phyloP scores from a whole-genome alignment of 2,797 vertebrate genomes.

The Vespertilio murinus region DNA sequence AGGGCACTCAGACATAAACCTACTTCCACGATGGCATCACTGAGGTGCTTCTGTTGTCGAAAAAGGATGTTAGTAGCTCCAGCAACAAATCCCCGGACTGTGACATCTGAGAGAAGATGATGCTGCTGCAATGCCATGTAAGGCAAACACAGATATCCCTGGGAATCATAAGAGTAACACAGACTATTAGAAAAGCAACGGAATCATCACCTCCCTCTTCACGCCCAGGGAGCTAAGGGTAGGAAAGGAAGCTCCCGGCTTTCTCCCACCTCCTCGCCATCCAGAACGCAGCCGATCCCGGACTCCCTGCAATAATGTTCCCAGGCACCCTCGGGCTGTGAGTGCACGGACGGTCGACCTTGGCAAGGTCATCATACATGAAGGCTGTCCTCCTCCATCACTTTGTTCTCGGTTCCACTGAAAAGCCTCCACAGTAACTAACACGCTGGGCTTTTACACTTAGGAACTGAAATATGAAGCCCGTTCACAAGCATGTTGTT shows the following conservation, averaged over 20 bases:
- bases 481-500: not conserved
- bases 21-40: slow-evolving; percentile 95
- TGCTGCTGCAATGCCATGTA: slow-evolving; percentile 99
- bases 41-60: slow-evolving; percentile 96
- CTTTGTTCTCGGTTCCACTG: not conserved
- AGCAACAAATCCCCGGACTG: slow-evolving; percentile 94
- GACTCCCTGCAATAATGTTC: not conserved
- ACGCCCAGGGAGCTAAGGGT: not conserved
- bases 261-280: not conserved
- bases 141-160: slow-evolving; percentile 98
- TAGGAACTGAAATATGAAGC: not conserved
- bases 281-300: not conserved
- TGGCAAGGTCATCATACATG: not conserved
- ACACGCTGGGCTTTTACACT: not conserved
- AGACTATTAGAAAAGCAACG: not conserved
- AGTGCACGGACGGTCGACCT: not conserved
- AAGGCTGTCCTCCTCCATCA: not conserved
- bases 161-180: slow-evolving; percentile 36
- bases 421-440: not conserved
- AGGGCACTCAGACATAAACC: not conserved
- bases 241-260: not conserved
- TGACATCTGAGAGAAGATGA: slow-evolving; percentile 95
- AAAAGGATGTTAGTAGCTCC: slow-evolving; percentile 98
- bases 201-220: not conserved
- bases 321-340: not conserved